Conservation (phyloP, 2,113 vertebrate species). For the Ptychochromis oligacanthus region DNA sequence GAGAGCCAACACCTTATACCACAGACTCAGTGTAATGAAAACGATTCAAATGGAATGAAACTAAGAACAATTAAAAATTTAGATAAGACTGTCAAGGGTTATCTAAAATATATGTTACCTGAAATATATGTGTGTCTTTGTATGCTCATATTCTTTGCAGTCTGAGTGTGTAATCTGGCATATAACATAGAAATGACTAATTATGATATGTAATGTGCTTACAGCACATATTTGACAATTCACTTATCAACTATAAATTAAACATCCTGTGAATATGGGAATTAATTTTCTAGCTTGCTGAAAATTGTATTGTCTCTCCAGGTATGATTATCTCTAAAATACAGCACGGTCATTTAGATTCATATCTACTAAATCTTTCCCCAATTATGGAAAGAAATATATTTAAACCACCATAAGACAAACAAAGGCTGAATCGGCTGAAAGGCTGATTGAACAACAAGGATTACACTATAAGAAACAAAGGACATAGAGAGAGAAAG, state of each 20-base stretch:
- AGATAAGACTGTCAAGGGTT: constrained; percentile 28
- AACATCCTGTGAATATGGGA: constrained; percentile 40
- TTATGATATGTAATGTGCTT: constrained; percentile 39
- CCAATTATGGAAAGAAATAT: constrained; percentile 17
- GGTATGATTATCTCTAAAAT: constrained; percentile 51
- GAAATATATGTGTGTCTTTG: background rate
- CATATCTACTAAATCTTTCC: constrained; percentile 49
- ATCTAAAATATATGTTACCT: constrained; percentile 25
- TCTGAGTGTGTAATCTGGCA: background rate
- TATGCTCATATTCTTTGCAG: background rate
- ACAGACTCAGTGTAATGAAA: constrained; percentile 9
- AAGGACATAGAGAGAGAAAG: background rate
- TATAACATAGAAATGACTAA: constrained; percentile 6
- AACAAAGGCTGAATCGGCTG: constrained; percentile 17
- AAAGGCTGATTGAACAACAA: constrained; percentile 68
- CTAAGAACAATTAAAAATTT: constrained; percentile 40
- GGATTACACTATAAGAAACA: constrained; percentile 28
- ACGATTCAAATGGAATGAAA: constrained; percentile 15
- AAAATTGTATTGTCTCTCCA: constrained; percentile 44
- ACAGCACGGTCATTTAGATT: constrained; percentile 48
- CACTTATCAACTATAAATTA: constrained; percentile 52
- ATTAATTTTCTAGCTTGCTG: constrained; percentile 45
- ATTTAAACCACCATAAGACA: background rate
- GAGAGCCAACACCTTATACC: background rate
- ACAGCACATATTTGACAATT: constrained; percentile 40